Conservation (phyloP, 2,113 vertebrate species). For the Chelonoidis abingdonii region DNA sequence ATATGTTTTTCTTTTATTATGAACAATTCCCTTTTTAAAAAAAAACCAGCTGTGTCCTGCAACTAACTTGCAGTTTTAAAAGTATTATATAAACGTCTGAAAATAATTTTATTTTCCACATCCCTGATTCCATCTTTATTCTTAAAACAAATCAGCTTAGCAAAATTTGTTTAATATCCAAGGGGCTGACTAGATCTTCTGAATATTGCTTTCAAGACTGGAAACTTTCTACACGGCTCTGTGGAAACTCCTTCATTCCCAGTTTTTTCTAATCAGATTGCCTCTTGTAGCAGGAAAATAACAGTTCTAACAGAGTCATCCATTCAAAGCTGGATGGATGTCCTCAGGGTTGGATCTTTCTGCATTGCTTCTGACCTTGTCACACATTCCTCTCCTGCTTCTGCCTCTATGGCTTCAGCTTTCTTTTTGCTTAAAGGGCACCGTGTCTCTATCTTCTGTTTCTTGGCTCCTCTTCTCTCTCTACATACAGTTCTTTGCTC, state of each 20-base stretch:
- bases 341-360: conserved; percentile 35
- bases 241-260: neutral
- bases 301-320: neutral
- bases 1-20: neutral
- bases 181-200: neutral
- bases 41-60: neutral
- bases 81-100: neutral
- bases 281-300: conserved; percentile 8
- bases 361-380: conserved; percentile 35
- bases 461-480: neutral
- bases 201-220: neutral
- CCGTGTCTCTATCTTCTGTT: neutral
- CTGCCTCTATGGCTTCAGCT: neutral
- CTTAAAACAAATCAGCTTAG: neutral
- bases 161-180: neutral
- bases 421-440: neutral
- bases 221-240: neutral
- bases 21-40: rapidly evolving
- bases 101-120: conserved; percentile 3
- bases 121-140: conserved; percentile 11
- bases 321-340: neutral
- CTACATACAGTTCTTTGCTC: neutral
- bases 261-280: neutral
- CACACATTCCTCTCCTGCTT: conserved; percentile 40
- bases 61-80: neutral